These are phyloP conservation scores for Habroteleia sp. DNA, from an alignment of 2,888 invertebrate genomes.

Conservation along the genomic window DNA sequence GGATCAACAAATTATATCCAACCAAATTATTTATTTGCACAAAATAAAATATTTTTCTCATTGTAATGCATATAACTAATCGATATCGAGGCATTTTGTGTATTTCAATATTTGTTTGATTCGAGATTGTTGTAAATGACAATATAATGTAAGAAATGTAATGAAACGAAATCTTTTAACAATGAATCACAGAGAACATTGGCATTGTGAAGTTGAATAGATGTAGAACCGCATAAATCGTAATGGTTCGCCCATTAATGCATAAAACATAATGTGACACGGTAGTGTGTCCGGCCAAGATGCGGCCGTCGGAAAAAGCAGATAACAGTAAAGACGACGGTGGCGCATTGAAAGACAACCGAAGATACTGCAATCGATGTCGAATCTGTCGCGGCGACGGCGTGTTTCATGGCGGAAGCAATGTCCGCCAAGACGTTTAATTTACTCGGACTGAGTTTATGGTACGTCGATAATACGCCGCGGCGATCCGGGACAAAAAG, in stretches of 20 bases:
- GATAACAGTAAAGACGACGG: constrained; percentile 45
- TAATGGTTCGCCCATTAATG: constrained; percentile 28
- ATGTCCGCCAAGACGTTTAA: constrained; percentile 38
- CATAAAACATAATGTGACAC: constrained; percentile 43
- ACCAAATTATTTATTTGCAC: too few relatives aligned
- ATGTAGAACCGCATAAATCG: constrained; percentile 7
- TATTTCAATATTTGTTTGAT: too few relatives aligned
- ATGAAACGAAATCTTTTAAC: too few relatives aligned
- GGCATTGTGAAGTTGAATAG: too few relatives aligned
- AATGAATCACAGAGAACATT: too few relatives aligned
- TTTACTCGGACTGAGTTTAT: constrained; percentile 47
- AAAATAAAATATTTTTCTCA: too few relatives aligned
- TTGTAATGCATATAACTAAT: too few relatives aligned
- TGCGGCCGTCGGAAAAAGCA: constrained; percentile 17
- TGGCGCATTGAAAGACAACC: constrained; percentile 36
- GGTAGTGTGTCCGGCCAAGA: constrained; percentile 12
- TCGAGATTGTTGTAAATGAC: too few relatives aligned
- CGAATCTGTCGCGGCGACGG: constrained; percentile 38
- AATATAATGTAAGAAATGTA: too few relatives aligned
- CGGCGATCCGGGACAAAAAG: constrained; percentile 48
- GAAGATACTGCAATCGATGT: constrained; percentile 45
- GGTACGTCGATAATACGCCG: constrained; percentile 55
- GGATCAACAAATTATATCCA: too few relatives aligned
- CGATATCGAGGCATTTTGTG: too few relatives aligned
- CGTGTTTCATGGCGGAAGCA: constrained; percentile 38